phyloP scores from a whole-genome alignment of 2,888 invertebrate genomes.

The Hydropsyche betteni region DNA sequence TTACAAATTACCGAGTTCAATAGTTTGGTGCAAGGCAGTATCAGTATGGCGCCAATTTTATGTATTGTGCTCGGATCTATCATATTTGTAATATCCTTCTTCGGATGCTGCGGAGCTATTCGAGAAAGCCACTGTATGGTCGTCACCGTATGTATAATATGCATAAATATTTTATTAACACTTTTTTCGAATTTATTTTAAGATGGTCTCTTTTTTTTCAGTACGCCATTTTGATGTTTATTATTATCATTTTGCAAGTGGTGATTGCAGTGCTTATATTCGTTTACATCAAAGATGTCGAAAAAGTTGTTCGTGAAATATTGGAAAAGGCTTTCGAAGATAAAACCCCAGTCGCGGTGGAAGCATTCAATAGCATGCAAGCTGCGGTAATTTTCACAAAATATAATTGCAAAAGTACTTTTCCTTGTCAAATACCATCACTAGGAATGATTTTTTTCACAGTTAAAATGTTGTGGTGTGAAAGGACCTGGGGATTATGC shows the following conservation, averaged over 20 bases:
- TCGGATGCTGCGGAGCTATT: conserved; percentile 91
- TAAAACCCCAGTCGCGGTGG: conserved; percentile 55
- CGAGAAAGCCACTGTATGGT: conserved; percentile 90
- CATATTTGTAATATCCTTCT: conserved; percentile 84
- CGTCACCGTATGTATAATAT: conserved; percentile 68
- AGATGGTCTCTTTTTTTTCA: conserved; percentile 57
- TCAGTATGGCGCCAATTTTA: conserved; percentile 69
- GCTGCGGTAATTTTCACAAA: conserved; percentile 59
- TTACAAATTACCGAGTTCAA: conserved; percentile 67
- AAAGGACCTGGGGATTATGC: conserved; percentile 59
- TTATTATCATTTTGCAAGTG: conserved; percentile 78
- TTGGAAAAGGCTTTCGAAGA: conserved; percentile 62
- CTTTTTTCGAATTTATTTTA: background rate
- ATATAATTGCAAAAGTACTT: too few species aligned
- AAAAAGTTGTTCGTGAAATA: conserved; percentile 63
- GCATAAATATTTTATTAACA: too few species aligned
- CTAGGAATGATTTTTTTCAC: conserved; percentile 51
- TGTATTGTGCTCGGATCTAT: conserved; percentile 75
- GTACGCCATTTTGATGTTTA: conserved; percentile 78
- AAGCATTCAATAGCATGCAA: conserved; percentile 72
- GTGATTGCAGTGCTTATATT: conserved; percentile 74
- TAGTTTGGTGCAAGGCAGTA: conserved; percentile 60
- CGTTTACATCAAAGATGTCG: conserved; percentile 68
- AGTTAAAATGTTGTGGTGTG: conserved; percentile 70
- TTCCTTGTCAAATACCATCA: too few species aligned